phyloP scores from a whole-genome alignment of 2,888 invertebrate species.

The Euplexia lucipara region DNA sequence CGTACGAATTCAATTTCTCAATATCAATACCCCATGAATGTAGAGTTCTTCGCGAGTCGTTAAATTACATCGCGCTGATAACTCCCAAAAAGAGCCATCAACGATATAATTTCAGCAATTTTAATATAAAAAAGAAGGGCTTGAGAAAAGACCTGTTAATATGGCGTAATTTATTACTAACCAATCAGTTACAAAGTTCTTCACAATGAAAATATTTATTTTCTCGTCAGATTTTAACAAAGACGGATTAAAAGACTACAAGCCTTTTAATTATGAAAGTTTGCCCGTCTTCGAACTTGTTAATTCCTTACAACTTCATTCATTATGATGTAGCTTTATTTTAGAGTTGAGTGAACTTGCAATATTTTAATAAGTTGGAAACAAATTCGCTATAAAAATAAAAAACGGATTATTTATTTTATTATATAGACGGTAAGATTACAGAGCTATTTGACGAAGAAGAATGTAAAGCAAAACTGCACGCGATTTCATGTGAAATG shows the following conservation, averaged over 20 bases:
- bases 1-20: conserved; percentile 25
- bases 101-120: conserved; percentile 36
- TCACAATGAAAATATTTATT: conserved; percentile 65
- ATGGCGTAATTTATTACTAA: conserved; percentile 34
- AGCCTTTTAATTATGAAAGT: conserved; percentile 69
- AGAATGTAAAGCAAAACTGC: conserved; percentile 17
- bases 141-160: conserved; percentile 25
- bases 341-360: conserved; percentile 66
- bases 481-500: conserved; percentile 33
- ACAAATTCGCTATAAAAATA: conserved; percentile 28
- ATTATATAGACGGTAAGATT: conserved; percentile 17
- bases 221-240: conserved; percentile 66
- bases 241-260: conserved; percentile 68
- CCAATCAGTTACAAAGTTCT: conserved; percentile 10
- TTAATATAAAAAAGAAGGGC: conserved; percentile 26
- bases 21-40: conserved; percentile 5
- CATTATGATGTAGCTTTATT: conserved; percentile 73
- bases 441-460: conserved; percentile 36
- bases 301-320: conserved; percentile 78
- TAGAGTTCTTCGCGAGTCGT: conserved; percentile 20
- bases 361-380: conserved; percentile 70
- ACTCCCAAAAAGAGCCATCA: conserved; percentile 31
- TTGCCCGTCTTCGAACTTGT: conserved; percentile 67
- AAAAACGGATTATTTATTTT: conserved; percentile 32
- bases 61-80: conserved; percentile 55